phyloP scores from a whole-genome alignment of 2,888 invertebrate species.

The Spialia ferax region DNA sequence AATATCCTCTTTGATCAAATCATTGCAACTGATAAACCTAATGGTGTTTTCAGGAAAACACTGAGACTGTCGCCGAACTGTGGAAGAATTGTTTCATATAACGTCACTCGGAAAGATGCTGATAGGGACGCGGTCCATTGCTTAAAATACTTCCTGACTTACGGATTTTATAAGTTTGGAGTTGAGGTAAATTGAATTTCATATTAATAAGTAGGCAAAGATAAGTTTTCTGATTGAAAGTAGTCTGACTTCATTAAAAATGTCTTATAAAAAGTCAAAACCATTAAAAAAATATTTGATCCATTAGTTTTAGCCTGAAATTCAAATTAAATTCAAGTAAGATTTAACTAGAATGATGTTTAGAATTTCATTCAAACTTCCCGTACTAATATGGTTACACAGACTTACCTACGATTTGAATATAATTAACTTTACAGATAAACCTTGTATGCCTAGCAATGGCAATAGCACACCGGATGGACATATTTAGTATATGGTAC shows the following conservation, averaged over 20 bases:
- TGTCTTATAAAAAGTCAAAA: too few relatives aligned
- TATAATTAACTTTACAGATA: not conserved
- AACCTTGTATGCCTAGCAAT: not conserved
- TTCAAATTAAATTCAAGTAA: too few relatives aligned
- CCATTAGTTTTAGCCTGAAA: too few relatives aligned
- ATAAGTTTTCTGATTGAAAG: too few relatives aligned
- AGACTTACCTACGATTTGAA: not conserved
- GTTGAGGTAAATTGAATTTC: not conserved
- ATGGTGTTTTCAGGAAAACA: not conserved
- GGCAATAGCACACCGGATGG: constrained; percentile 1
- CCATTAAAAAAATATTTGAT: too few relatives aligned
- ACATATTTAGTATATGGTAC: not conserved
- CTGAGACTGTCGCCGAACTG: not conserved
- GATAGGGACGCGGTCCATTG: not conserved
- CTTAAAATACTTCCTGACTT: constrained; percentile 1
- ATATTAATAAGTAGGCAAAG: not conserved
- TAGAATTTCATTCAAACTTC: too few relatives aligned
- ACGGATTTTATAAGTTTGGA: constrained; percentile 17
- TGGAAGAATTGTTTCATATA: not conserved
- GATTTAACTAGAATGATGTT: too few relatives aligned
- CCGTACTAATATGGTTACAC: too few relatives aligned
- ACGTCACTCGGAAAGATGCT: not conserved
- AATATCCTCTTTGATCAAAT: too few relatives aligned
- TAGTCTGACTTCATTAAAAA: too few relatives aligned
- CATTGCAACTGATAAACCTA: too few relatives aligned